phyloP scores from a whole-genome alignment of 2,888 invertebrate genomes.

The Rutpela maculata region DNA sequence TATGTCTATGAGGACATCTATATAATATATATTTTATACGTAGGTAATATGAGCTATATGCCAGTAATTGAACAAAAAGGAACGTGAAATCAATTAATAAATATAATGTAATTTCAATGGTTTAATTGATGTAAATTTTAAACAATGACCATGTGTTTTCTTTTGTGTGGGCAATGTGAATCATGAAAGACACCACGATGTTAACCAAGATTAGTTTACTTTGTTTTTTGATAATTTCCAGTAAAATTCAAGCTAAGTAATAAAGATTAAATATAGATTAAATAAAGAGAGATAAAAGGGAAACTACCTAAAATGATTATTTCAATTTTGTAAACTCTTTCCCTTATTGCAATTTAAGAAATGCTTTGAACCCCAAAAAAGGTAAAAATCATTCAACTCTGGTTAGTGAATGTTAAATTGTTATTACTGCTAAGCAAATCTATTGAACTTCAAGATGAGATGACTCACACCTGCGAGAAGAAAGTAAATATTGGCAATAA shows the following conservation, averaged over 20 bases:
- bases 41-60: constrained; percentile 1
- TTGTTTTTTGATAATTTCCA: constrained; percentile 26
- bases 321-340: too few species aligned
- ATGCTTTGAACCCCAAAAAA: constrained; percentile 27
- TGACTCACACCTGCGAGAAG: constrained; percentile 51
- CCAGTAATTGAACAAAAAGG: not conserved
- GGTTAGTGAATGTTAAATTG: constrained; percentile 37
- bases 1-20: not conserved
- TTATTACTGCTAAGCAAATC: not conserved
- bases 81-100: constrained; percentile 20
- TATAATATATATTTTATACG: not conserved
- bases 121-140: constrained; percentile 40
- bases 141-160: constrained; percentile 55
- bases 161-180: constrained; percentile 57
- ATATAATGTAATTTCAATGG: constrained; percentile 15
- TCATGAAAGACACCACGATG: constrained; percentile 47
- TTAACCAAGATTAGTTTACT: constrained; percentile 42
- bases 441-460: constrained; percentile 43
- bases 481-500: constrained; percentile 43
- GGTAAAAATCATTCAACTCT: constrained; percentile 43
- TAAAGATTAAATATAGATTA: too few species aligned
- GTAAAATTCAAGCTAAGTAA: not conserved
- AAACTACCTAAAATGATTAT: too few species aligned
- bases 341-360: too few species aligned
- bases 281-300: too few species aligned